These are phyloP conservation scores for Eilema depressum DNA, from an alignment of 2,888 invertebrate genomes.

Conservation along the genomic window DNA sequence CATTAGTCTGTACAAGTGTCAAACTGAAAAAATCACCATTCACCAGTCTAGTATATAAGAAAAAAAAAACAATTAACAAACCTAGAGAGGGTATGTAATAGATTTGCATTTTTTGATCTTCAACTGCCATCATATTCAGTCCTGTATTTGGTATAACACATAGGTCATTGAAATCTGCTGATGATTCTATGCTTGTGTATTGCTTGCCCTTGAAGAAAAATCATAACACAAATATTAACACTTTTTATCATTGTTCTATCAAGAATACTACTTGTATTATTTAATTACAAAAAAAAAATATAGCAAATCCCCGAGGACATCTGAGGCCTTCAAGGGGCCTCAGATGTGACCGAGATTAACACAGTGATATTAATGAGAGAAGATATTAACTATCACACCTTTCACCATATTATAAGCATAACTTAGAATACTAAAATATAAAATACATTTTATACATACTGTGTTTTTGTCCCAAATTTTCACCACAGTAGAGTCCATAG, in stretches of 20 bases:
- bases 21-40: too few species aligned
- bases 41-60: constrained; percentile 6
- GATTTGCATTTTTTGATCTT: constrained; percentile 96
- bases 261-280: too few species aligned
- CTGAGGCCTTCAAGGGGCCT: too few species aligned
- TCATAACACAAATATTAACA: not conserved
- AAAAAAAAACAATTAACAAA: too few species aligned
- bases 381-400: too few species aligned
- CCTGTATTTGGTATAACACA: constrained; percentile 96
- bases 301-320: too few species aligned
- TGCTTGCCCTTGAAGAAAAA: constrained; percentile 92
- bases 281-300: too few species aligned
- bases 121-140: constrained; percentile 97
- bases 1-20: too few species aligned
- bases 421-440: not conserved
- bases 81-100: constrained; percentile 96
- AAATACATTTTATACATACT: too few species aligned
- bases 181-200: constrained; percentile 97
- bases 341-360: too few species aligned
- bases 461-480: constrained; percentile 97
- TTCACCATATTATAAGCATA: not conserved
- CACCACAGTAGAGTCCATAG: constrained; percentile 95
- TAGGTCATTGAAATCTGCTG: constrained; percentile 95
- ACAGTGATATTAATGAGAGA: too few species aligned
- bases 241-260: too few species aligned